Base-by-base conservation (phyloP, 2,113 vertebrate species). In the Trematocara unimaculatum region DNA sequence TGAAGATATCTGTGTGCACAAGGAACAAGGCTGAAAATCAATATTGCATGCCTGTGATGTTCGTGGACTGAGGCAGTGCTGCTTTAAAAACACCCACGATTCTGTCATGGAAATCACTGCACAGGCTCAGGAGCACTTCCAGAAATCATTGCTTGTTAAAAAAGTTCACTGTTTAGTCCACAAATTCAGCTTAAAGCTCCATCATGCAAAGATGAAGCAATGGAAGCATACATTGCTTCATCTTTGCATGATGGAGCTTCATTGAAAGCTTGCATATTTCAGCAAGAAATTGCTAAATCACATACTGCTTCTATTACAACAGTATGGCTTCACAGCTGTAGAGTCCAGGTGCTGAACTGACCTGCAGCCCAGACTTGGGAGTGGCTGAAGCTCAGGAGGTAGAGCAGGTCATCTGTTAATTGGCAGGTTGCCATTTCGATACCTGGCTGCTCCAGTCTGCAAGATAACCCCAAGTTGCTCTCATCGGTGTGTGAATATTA, bases 31-130 rank as follows among this genome's bases (percentile, higher is more conserved):
- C 0, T 23, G 35, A 70, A 70, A 42, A 42, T 70, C n/a, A 38
- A n/a, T 20, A 38, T 35, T 62, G 58, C 29, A 64, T 38, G 33
- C 18, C 33, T n/a, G 33, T 2, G 60, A 42, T 42, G 35, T 23
- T 42, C 0, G 3, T 35, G 12, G 12, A 40, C 0, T 70, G 12
- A 70, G 35, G 12, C 64, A 42, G 35, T 7, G 7, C n/a, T 0
- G 64, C 12, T 42, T 42, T 70, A 23, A 70, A 42, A 42, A 42
- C 64, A 70, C 10, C 35, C 4, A 40, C 1, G 7, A 42, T 29
- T 58, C 26, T 31, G 56, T 31, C 26, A 60, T 26, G 38, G 64
- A 70, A 70, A 70, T 70, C 38, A 70, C 64, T 70, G 38, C 38
- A 70, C 3, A 42, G 38, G 38, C 64, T 70, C 38, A 70, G 64